Percentiles rank a stretch among this genome's conserved stretches.
Evolutionary conservation across 2,797 vertebrate genomes (phyloP).

Genomic region (Morus bassanus): DNA sequence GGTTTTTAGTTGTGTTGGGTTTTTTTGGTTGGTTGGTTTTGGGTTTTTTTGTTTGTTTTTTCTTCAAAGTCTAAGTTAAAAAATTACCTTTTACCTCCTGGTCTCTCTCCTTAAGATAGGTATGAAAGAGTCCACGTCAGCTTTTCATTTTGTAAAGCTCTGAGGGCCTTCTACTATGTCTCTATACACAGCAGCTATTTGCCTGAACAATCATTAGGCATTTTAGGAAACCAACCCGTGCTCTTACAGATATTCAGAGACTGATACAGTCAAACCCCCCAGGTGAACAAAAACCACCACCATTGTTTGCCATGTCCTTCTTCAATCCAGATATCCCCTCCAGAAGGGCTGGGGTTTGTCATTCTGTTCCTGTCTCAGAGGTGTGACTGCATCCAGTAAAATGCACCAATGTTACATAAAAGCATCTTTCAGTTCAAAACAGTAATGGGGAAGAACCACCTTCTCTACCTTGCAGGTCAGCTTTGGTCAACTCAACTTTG

Average conservation of each 20-base stretch:
- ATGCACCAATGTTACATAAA: conserved; percentile 78
- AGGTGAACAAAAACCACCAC: neutral
- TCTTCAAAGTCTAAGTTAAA: neutral
- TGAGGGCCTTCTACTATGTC: neutral
- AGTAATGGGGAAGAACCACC: conserved; percentile 74
- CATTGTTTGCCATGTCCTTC: neutral
- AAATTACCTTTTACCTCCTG: neutral
- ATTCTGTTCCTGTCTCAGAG: conserved; percentile 49
- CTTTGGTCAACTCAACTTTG: conserved; percentile 99
- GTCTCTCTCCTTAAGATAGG: neutral
- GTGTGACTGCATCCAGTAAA: conserved; percentile 70
- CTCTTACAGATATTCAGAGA: neutral
- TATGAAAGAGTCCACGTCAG: neutral
- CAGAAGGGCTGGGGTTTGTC: conserved; percentile 3
- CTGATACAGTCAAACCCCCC: conserved; percentile 56
- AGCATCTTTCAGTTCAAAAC: conserved; percentile 81
- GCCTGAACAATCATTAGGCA: neutral
- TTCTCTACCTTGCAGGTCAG: conserved; percentile 98
- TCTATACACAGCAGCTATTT: neutral
- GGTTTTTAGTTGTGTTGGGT: accelerated
- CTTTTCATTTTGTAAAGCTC: neutral
- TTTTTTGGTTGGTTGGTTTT: accelerated
- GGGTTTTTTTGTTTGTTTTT: neutral
- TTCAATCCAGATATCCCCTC: neutral
- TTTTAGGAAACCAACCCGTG: conserved; percentile 43